Evolutionary conservation across 30 jellyfish, hydroid and myxozoan genomes (phyloP), one percentile per base, ranked within the genome.

Genomic region (Aurelia sp.): DNA sequence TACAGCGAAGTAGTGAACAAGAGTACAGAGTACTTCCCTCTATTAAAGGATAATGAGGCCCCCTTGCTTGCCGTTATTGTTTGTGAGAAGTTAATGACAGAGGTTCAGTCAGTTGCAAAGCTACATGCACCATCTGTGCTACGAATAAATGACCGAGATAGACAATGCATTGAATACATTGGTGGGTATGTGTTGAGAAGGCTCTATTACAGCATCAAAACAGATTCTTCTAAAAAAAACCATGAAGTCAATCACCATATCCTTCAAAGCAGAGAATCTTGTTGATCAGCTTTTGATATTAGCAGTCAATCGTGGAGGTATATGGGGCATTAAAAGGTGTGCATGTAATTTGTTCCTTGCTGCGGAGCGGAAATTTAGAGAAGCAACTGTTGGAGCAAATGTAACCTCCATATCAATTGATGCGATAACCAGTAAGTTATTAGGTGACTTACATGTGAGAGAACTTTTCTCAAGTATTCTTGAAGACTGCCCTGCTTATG

Each of bases 401-500:
- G 52, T 66, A 31, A 18, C 41, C 52, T 20, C 4, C 52, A 66
- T 66, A 66, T 5, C 41, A 22, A 66, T 66, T 66, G 77, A 20
- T 2, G 52, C 47, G 52, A 66, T 66, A 31, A 31, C 77, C 41
- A 20, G 52, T 66, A 20, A 20, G 41, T 31, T 66, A 20, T 1
- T 66, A 66, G 52, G 52, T 20, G 77, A 66, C 77, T 17, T 66
- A 6, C 41, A 31, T 31, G 31, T 33, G n/a, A 22, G 52, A 20
- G 31, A 31, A 22, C 52, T 31, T 66, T 66, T 66, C 5, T 31
- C 41, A 20, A 31, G 52, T 31, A 66, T 66, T 31, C 77, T 66
- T 66, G 77, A 66, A 20, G 77, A 66, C 52, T 66, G 20, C 62
- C 77, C 77, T 20, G 77, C 77, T 66, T 66, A 7, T 66, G 77